phyloP scores from a whole-genome alignment of 2,888 invertebrate genomes.

The Xestia c-nigrum region DNA sequence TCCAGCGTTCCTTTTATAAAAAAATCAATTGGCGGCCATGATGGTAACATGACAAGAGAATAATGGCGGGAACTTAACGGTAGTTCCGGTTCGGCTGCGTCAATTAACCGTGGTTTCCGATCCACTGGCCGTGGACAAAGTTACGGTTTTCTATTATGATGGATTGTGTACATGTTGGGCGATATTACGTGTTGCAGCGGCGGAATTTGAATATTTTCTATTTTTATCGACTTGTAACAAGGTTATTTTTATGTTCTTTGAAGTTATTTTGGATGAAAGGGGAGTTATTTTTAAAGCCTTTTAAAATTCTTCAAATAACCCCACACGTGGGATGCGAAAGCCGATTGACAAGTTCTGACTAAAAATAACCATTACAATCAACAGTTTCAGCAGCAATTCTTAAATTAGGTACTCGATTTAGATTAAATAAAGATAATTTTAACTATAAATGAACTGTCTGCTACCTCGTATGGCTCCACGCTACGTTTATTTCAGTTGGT shows the following conservation, averaged over 20 bases:
- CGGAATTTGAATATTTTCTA: constrained; percentile 31
- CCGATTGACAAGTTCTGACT: neutral
- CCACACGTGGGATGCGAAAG: neutral
- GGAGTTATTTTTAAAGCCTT: neutral
- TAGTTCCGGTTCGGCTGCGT: constrained; percentile 74
- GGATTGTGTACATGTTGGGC: constrained; percentile 56
- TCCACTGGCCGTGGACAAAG: constrained; percentile 79
- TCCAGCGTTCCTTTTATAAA: constrained; percentile 41
- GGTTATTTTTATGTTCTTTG: constrained; percentile 25
- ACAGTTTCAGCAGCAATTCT: constrained; percentile 17
- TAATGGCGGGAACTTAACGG: constrained; percentile 76
- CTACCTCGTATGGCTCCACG: constrained; percentile 64
- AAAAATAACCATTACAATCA: neutral
- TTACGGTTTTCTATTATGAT: constrained; percentile 66
- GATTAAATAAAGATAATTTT: constrained; percentile 35
- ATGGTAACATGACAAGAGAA: constrained; percentile 67
- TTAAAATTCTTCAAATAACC: constrained; percentile 3
- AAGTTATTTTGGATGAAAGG: constrained; percentile 11
- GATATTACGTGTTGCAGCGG: constrained; percentile 33
- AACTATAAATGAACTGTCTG: constrained; percentile 32
- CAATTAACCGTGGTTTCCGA: constrained; percentile 83
- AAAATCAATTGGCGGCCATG: constrained; percentile 63
- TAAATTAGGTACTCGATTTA: constrained; percentile 34
- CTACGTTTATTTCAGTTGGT: constrained; percentile 75
- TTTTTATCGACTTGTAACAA: constrained; percentile 13